Evolutionary conservation across 2,797 vertebrate species (phyloP), one percentile per base, ranked within the genome.

Genomic region (Jordanella pulchra): DNA sequence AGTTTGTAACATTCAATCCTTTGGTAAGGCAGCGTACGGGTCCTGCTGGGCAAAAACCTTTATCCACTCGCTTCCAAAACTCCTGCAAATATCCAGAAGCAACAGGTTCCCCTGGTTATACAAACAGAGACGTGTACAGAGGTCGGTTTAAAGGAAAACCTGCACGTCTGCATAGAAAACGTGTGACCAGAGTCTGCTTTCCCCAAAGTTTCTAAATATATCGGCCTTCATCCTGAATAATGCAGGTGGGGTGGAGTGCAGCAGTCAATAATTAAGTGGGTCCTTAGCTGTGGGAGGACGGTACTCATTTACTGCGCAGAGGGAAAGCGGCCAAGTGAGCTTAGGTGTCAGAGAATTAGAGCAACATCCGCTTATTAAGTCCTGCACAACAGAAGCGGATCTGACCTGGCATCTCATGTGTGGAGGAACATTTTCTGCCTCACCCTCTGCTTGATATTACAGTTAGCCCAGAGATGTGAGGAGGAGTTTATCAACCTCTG

Each of bases 261-360:
- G 88, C 89, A 77, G 91, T 95, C 93, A 95, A 96, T 95, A 95
- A 96, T 96, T 95, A 93, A 96, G 89, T 83, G 84, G 39, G 76
- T 86, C 80, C 91, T 88, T 94, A 93, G 92, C 91, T 85, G 92
- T 92, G 89, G 82, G 93, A 95, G 90, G n/a, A 93, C 44, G 78
- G 71, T 86, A 72, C 91, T 90, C 90, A 77, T 89, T 93, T 92
- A 88, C 91, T 88, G 87, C 71, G 77, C 69, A 78, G 73, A 80
- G 71, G 81, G 85, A 74, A 87, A 90, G 85, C 79, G 83, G 84
- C 73, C 82, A 89, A 74, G 85, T 78, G 71, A 75, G 76, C 88
- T 89, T 78, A 76, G 78, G 79, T 91, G 90, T 86, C 84, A 48
- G 63, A 84, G 78, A 72, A 66, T 53, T 42, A 79, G 75, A 69